Evolutionary conservation across 2,113 vertebrate species (phyloP), one percentile per base, ranked within the genome.

Genomic region (Oncorhynchus kisutch): DNA sequence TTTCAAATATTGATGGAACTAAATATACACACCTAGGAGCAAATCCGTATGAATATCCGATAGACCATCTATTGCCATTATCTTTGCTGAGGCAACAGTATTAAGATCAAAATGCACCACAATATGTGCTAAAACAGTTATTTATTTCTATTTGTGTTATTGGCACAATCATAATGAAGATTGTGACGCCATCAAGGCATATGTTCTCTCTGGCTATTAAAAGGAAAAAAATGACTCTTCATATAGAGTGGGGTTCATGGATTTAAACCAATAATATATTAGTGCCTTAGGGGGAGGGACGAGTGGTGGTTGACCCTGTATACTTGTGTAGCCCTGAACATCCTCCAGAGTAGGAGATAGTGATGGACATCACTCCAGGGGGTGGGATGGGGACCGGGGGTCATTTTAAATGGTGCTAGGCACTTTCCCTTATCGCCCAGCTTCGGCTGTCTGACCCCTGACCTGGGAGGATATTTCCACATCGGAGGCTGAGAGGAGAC

Each of bases 381-480:
- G 60, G 4, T 29, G 72, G 74, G 78, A 74, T 81, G 29, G 51
- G 51, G 18, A 72, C 76, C 73, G 51, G 65, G 25, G 68, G 78
- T 76, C 74, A 57, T 80, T 81, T 80, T 75, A 81, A 86, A 86
- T 76, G 83, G 81, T 74, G 62, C 78, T 83, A 82, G 84, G 82
- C 84, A 84, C 80, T 87, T 86, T 87, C 84, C 78, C 86, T 84
- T 84, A 86, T 90, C 88, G 76, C 71, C 67, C 69, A 39, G 72
- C 73, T 87, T 82, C 78, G 82, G 72, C 77, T 75, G 71, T 81
- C 72, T 78, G 79, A 88, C 88, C 87, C 84, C 75, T 88, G 84
- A 79, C 72, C 51, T 29, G 64, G 45, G 76, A 65, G 78, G 73
- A 82, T 72, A 39, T 75, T 70, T 68, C 67, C 60, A 85, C 81